These are phyloP conservation scores for Tanypteryx hageni DNA, from an alignment of 2,888 invertebrate genomes.

Conservation along the genomic window DNA sequence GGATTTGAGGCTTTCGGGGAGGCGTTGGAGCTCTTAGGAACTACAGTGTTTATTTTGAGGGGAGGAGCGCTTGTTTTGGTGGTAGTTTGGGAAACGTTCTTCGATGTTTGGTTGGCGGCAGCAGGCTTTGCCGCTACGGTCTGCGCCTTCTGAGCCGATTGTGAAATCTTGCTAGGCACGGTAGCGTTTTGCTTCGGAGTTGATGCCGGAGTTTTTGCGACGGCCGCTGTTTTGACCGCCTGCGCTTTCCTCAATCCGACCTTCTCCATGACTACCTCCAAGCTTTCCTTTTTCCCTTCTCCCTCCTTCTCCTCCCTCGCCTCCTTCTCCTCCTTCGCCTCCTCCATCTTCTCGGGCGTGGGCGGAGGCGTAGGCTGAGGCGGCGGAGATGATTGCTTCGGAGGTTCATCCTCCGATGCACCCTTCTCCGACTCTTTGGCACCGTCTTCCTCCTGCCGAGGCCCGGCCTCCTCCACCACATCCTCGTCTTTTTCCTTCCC, in stretches of 20 bases:
- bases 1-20: background rate
- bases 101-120: background rate
- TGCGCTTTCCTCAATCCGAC: background rate
- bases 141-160: background rate
- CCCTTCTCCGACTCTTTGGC: background rate
- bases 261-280: background rate
- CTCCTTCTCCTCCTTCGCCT: conserved; percentile 8
- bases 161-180: background rate
- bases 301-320: background rate
- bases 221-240: background rate
- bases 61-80: background rate
- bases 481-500: background rate
- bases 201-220: background rate
- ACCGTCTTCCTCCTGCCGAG: background rate
- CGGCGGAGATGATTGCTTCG: conserved; percentile 5
- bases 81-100: background rate
- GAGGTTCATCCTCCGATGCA: background rate
- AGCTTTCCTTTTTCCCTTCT: background rate
- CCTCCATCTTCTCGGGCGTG: conserved; percentile 45
- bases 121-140: background rate
- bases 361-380: conserved; percentile 46
- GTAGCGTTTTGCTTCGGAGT: background rate
- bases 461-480: background rate
- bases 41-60: background rate
- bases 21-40: background rate